phyloP scores from a whole-genome alignment of 2,797 vertebrate genomes.

The Limnodromus scolopaceus region DNA sequence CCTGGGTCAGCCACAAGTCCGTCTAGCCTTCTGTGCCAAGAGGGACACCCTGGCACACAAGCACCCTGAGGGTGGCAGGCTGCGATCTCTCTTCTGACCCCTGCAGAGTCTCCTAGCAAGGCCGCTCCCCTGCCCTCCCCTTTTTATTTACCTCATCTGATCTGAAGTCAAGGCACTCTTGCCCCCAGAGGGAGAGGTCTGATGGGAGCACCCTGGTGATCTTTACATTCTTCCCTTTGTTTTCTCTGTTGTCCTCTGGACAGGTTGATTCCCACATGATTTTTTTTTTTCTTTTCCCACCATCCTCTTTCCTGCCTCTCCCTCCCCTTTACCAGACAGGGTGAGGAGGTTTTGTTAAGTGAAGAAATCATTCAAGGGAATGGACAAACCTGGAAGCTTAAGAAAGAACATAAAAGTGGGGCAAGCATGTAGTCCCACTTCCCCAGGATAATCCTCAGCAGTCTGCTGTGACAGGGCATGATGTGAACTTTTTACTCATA shows the following conservation, averaged over 20 bases:
- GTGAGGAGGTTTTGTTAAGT: not conserved
- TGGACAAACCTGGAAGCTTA: not conserved
- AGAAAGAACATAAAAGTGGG: not conserved
- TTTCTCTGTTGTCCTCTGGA: not conserved
- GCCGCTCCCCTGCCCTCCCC: not conserved
- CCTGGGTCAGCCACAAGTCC: rapidly evolving
- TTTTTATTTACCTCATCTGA: not conserved
- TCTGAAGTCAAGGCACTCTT: not conserved
- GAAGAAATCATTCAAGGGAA: not conserved
- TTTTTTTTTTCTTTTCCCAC: not conserved
- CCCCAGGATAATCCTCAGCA: not conserved
- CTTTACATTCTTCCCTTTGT: not conserved
- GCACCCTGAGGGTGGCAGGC: not conserved
- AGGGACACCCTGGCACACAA: not conserved
- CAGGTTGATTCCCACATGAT: not conserved
- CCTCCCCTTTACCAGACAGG: not conserved
- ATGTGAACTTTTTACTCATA: not conserved
- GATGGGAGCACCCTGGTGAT: not conserved
- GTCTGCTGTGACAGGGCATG: not conserved
- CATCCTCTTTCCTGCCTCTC: not conserved
- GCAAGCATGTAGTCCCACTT: not conserved
- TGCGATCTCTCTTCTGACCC: not conserved
- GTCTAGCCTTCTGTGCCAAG: not conserved
- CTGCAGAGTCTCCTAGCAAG: not conserved
- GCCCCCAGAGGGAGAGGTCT: not conserved